These are phyloP conservation scores for Pseudochirops cupreus DNA, from an alignment of 2,797 vertebrate genomes.

Conservation along the genomic window DNA sequence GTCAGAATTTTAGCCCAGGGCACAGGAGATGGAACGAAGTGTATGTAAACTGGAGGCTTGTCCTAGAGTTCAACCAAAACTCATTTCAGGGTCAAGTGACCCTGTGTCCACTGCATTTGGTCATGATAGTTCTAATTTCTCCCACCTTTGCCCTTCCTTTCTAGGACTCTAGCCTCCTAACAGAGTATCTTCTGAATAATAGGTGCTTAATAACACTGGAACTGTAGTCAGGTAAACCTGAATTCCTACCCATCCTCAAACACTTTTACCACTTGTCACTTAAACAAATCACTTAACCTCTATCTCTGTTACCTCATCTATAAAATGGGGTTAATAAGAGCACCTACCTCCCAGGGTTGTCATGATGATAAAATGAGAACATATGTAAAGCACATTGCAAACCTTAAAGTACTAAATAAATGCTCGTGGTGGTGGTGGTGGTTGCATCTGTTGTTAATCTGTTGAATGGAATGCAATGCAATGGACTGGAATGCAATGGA, in stretches of 20 bases:
- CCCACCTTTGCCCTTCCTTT: neutral
- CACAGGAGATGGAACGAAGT: constrained; percentile 33
- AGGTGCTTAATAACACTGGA: neutral
- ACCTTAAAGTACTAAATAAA: too few relatives aligned
- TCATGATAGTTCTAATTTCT: neutral
- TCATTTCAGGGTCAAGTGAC: neutral
- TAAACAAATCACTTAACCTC: neutral
- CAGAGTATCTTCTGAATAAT: neutral
- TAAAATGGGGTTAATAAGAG: neutral
- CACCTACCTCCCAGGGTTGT: neutral
- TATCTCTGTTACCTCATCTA: neutral
- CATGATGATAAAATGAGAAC: neutral
- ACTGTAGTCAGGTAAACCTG: neutral
- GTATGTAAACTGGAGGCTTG: neutral
- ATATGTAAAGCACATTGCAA: too few relatives aligned
- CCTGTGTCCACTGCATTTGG: neutral
- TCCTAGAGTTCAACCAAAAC: neutral
- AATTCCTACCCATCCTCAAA: neutral
- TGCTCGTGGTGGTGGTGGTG: too few relatives aligned
- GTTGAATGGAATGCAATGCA: neutral
- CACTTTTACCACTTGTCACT: neutral
- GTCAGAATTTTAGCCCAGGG: constrained; percentile 58
- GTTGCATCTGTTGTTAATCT: neutral
- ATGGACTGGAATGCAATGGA: too few relatives aligned
- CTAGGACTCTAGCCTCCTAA: neutral